A percentile compares a stretch with the other conserved stretches of the same genome.
phyloP scores from a whole-genome alignment of 2,888 invertebrate genomes.

The Pseudanteris insignis region DNA sequence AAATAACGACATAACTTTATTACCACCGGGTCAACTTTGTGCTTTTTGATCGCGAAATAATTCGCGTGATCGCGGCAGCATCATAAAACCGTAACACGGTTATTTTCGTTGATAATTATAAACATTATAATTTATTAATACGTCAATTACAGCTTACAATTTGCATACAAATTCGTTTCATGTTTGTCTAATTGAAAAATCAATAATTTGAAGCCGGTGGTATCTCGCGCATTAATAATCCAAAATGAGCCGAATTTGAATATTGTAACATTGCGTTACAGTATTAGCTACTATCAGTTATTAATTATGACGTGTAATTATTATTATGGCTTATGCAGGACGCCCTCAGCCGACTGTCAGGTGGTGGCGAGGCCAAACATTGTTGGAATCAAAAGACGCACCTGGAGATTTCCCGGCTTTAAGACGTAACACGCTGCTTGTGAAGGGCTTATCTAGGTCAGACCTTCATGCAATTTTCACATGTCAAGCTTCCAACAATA shows the following conservation, averaged over 20 bases:
- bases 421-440: conserved; percentile 72
- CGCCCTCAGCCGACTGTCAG: conserved; percentile 77
- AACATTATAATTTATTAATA: too few species aligned
- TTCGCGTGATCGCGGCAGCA: too few species aligned
- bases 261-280: not conserved
- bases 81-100: too few species aligned
- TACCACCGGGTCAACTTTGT: too few species aligned
- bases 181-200: conserved; percentile 3
- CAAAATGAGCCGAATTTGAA: too few species aligned
- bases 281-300: not conserved
- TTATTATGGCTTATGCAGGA: conserved; percentile 67
- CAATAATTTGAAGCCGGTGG: not conserved
- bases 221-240: too few species aligned
- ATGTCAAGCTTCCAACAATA: conserved; percentile 82
- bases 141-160: not conserved
- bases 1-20: too few species aligned
- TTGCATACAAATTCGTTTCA: not conserved
- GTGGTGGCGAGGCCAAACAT: conserved; percentile 78
- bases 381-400: conserved; percentile 72
- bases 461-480: conserved; percentile 80
- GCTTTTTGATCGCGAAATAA: too few species aligned
- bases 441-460: conserved; percentile 73
- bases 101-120: too few species aligned
- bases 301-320: not conserved
- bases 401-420: conserved; percentile 67